These are phyloP conservation scores for Drosophila obscura DNA, from an alignment of 1,140 invertebrate species.

Conservation along the genomic window DNA sequence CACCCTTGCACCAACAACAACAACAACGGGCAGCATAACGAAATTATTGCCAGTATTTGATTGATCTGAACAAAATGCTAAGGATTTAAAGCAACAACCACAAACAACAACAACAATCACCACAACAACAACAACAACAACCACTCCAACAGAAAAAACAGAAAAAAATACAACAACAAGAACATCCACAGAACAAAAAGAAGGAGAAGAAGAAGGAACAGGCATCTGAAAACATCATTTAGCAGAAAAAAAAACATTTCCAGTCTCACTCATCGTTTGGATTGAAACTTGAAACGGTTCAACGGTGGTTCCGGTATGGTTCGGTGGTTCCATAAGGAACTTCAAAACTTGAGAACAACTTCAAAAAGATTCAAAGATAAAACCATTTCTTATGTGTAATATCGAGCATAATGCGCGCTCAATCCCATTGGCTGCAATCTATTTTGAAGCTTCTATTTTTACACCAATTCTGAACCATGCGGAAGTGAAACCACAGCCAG, in stretches of 20 bases:
- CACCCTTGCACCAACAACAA: constrained; percentile 52
- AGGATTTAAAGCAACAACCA: constrained; percentile 35
- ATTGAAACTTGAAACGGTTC: constrained; percentile 3
- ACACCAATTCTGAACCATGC: too few species aligned
- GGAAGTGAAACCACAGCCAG: neutral
- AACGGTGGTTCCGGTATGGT: constrained; percentile 7
- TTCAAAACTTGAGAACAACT: neutral
- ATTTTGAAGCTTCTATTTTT: too few species aligned
- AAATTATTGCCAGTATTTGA: constrained; percentile 72
- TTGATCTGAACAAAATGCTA: constrained; percentile 29
- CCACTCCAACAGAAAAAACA: constrained; percentile 1
- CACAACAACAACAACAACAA: constrained; percentile 28
- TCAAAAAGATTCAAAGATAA: too few species aligned
- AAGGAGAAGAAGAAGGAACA: constrained; percentile 13
- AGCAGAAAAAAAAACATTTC: constrained; percentile 19
- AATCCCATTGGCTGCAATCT: neutral
- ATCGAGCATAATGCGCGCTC: too few species aligned
- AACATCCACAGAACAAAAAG: constrained; percentile 3
- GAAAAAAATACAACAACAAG: neutral
- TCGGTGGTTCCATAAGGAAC: neutral
- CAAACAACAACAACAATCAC: constrained; percentile 23
- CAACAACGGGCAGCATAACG: constrained; percentile 63
- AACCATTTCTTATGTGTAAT: too few species aligned
- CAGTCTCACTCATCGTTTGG: neutral
- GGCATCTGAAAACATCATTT: constrained; percentile 25